Conservation (phyloP, 2,888 invertebrate genomes). For the Rutpela maculata region DNA sequence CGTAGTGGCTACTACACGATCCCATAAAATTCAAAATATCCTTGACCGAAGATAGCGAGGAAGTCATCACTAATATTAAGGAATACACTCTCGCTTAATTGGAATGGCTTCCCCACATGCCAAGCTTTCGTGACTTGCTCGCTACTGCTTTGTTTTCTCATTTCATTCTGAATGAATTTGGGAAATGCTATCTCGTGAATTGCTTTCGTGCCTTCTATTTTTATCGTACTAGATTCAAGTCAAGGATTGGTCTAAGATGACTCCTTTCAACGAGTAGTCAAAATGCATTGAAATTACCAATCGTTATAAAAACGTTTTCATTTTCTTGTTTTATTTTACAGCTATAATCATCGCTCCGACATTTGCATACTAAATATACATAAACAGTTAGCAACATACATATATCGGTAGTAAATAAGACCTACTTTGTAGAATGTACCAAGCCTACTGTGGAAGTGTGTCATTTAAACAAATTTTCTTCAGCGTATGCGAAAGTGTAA, state of each 20-base stretch:
- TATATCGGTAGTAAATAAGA: background rate
- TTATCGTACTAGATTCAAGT: background rate
- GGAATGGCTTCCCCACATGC: background rate
- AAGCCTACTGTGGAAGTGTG: background rate
- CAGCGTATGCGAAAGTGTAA: background rate
- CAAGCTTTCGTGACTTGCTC: background rate
- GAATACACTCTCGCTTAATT: conserved; percentile 6
- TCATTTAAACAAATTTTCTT: background rate
- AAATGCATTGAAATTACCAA: background rate
- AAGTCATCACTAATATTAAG: background rate
- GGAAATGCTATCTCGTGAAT: background rate
- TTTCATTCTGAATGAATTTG: background rate
- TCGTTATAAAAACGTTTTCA: background rate
- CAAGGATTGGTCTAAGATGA: too few relatives aligned
- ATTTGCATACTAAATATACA: background rate
- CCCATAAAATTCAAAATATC: background rate
- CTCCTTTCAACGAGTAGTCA: background rate
- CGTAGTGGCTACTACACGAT: background rate
- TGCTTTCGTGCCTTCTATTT: background rate
- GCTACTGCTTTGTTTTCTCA: background rate
- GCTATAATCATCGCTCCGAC: background rate
- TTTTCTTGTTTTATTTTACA: background rate
- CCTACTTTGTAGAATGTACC: background rate
- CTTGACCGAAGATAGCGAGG: background rate
- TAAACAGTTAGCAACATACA: conserved; percentile 1